Base-by-base conservation (phyloP, 2,888 invertebrate genomes). In the Rhabditophanes sp. region DNA sequence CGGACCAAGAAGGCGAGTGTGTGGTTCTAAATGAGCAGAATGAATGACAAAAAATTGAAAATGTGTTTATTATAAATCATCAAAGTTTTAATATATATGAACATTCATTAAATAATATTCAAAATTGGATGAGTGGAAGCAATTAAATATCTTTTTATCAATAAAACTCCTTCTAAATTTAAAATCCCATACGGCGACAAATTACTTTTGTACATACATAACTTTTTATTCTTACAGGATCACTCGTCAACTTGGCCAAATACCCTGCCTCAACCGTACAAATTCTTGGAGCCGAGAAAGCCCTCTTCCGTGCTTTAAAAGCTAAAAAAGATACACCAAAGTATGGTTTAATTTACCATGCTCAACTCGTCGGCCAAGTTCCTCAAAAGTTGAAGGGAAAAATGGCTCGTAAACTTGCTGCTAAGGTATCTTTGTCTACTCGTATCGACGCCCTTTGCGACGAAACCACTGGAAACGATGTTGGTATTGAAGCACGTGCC, bases 241-340 rank as follows among this genome's bases (percentile, higher is more conserved):
- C 37, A 25, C 70, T 96, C 18, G 78, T 88, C 59, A 90, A 85
- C 68, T 72, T 96, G 40, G 90, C 96, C 0, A 96, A 96, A 66
- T 84, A 88, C 66, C 90, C 96, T 0, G 85, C 93, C 0, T 96
- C 93, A 0, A 96, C 93, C 0, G 75, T 96, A 4, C 93, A 96
- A 71, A 90, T 96, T 55, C 76, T 93, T 37, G 96, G 93, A 42
- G 93, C 96, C 0, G 96, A 96, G 66, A 96, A 96, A 65, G 93
- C 93, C 0, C 69, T 96, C 8, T 96, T 96, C 70, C 74, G 93
- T 47, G 93, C 96, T 0, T 71, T 96, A 12, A 96, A 96, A 69
- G 83, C 88, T 0, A 87, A 87, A 64, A 82, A 85, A 63, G 87
- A 93, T 64, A 96, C 96, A 0, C 96, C 96, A 0, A 96, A 96